Conservation (phyloP, 2,113 vertebrate genomes). For the cattle (Bos taurus) region ARS-UCD2.0 NC_037352.1:39306501-39307000, state of each 20-base stretch:
- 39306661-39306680: background rate
- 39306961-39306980: background rate
- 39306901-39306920: background rate
- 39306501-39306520: background rate
- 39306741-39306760: background rate
- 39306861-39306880: background rate
- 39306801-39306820: background rate
- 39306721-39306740: background rate
- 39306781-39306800: background rate
- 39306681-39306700: background rate
- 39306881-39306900: rapidly evolving
- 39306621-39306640: background rate
- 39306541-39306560: background rate
- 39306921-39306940: background rate
- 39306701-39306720: rapidly evolving
- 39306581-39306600: background rate
- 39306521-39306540: background rate
- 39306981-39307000: background rate
- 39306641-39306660: background rate
- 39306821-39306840: background rate
- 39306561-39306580: background rate
- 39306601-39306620: background rate
- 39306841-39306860: background rate
- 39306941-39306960: background rate
- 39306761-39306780: background rate